Base-by-base conservation (phyloP, 2,888 invertebrate species). In the Horisme vitalbata region DNA sequence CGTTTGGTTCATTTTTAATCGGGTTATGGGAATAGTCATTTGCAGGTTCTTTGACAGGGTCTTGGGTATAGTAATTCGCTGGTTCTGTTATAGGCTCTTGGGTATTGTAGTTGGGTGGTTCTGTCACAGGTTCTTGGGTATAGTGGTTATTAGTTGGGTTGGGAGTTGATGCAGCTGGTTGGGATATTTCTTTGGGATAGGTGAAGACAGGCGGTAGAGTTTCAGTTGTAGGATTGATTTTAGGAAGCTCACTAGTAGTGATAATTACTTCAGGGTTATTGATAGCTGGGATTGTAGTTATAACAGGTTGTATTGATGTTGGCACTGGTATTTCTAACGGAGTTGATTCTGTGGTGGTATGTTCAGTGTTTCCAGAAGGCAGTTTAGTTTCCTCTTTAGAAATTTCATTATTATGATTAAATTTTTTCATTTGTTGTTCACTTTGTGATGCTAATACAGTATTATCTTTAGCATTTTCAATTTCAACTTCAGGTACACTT, bases 121-220 rank as follows among this genome's bases (percentile, higher is more conserved):
- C 20, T n/a, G n/a, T n/a, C n/a, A n/a, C 9, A 4, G 35, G 28
- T 44, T 44, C 36, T 12, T 32, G 24, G 1, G 31, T 20, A 18
- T 44, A 5, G 10, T 15, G n/a, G 23, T 18, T 31, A 6, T 13
- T 5, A 9, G 9, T 12, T 12, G 34, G 13, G 8, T 34, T 12
- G 1, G 27, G 21, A 11, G 30, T 15, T 5, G 33, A 18, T 6
- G 18, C 7, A 11, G 37, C 23, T 4, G 33, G 30, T 8, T 33
- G 32, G 3, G 31, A 23, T 4, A 18, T 15, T 36, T 62, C 57
- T 39, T 57, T 46, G 3, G 43, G 35, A 26, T 55, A 45, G 9
- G 39, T 26, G 23, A 55, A 63, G 11, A 61, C 30, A 3, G 65
- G 59, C 18, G 57, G 59, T 41, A 63, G 53, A 7, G 59, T 68